These are phyloP conservation scores for Sylvilagus bachmani DNA, from an alignment of 2,113 vertebrate genomes.

Conservation along the genomic window DNA sequence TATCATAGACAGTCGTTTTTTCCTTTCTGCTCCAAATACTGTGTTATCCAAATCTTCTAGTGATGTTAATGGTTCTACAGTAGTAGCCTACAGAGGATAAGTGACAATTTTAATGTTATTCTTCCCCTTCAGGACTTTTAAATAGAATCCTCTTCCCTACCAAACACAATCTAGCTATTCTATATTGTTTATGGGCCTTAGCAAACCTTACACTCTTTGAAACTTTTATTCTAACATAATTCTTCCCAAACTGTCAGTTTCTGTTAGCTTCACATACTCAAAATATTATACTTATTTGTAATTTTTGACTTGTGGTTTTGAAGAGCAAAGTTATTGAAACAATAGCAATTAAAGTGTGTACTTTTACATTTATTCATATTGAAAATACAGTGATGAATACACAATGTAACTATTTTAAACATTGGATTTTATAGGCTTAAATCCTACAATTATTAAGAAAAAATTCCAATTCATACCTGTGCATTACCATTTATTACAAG, in stretches of 20 bases:
- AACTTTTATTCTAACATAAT: constrained; percentile 53
- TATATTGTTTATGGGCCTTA: background rate
- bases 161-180: constrained; percentile 36
- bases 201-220: constrained; percentile 23
- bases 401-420: constrained; percentile 32
- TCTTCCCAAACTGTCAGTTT: constrained; percentile 53
- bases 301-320: constrained; percentile 25
- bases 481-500: constrained; percentile 93
- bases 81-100: constrained; percentile 86
- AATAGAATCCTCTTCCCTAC: background rate
- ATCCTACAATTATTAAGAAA: constrained; percentile 40
- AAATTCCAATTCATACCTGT: constrained; percentile 89
- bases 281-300: constrained; percentile 46
- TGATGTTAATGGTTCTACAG: constrained; percentile 92
- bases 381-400: constrained; percentile 50
- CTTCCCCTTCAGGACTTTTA: constrained; percentile 12
- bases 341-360: constrained; percentile 23
- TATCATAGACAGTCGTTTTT: constrained; percentile 90
- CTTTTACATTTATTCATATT: constrained; percentile 38
- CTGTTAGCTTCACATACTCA: constrained; percentile 50
- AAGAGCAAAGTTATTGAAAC: constrained; percentile 40
- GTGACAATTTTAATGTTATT: constrained; percentile 20
- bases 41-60: constrained; percentile 96
- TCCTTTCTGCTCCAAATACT: constrained; percentile 92
- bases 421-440: constrained; percentile 36